Percentiles rank a stretch among this genome's conserved stretches.
Evolutionary conservation across 2,888 invertebrate genomes (phyloP).

Genomic region (Nomada ferruginata): DNA sequence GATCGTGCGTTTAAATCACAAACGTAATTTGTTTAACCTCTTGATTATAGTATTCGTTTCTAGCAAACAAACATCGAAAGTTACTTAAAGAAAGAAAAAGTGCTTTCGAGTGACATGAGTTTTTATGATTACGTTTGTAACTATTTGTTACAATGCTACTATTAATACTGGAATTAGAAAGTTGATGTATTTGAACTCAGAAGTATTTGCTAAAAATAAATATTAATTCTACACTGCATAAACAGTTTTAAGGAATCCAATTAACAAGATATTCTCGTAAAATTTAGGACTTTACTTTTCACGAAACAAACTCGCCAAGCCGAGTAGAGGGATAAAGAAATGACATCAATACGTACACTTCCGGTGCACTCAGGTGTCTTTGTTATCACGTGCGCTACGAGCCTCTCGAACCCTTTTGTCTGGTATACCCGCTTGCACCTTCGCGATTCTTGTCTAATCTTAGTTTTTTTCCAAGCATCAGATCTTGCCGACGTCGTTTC

Average conservation of each 20-base stretch:
- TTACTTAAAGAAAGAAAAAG: conserved; percentile 8
- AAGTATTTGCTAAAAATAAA: no score
- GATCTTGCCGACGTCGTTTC: not conserved
- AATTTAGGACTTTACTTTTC: not conserved
- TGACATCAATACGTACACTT: conserved; percentile 10
- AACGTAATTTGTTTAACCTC: conserved; percentile 35
- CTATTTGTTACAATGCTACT: not conserved
- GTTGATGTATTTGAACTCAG: not conserved
- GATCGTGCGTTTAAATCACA: conserved; percentile 11
- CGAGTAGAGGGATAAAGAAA: not conserved
- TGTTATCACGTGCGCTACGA: not conserved
- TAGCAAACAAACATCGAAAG: conserved; percentile 5
- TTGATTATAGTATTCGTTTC: not conserved
- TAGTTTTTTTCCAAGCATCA: not conserved
- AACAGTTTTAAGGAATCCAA: not conserved
- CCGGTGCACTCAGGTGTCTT: conserved; percentile 1
- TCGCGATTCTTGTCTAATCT: not conserved
- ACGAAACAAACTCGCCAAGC: not conserved
- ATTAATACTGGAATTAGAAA: not conserved
- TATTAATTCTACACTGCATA: not conserved
- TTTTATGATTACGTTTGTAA: not conserved
- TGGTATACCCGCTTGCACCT: not conserved
- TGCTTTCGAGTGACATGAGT: not conserved
- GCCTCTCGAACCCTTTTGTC: conserved; percentile 13
- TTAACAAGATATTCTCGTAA: conserved; percentile 2